Base-by-base conservation (phyloP, 2,888 invertebrate genomes). In the Tricholauxania praeusta region DNA sequence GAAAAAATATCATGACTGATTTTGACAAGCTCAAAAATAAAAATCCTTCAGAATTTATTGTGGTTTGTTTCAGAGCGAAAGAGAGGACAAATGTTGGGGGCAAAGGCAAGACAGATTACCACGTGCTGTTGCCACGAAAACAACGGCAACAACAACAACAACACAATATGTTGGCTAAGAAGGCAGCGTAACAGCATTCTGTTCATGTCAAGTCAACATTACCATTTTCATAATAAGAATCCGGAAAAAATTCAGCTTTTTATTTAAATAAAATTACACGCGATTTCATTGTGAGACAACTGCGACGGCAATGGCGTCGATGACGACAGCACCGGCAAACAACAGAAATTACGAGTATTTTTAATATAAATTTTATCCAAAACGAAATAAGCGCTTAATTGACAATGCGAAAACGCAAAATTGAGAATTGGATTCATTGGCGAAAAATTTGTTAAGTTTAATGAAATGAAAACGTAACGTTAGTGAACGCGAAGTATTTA, bases 1-100 rank as follows among this genome's bases (percentile, higher is more conserved):
- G 57, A 52, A 32, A 28, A 68, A 69, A 71, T 12, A 39, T 51
- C 74, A 73, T 73, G 81, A 79, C 84, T 83, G 85, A 82, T 85
- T 86, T 83, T 86, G 85, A 85, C 85, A 85, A 84, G 84, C 84
- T 84, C 84, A 85, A 85, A 49, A 85, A 84, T 81, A 82, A 78
- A 83, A 85, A 85, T 85, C 83, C 83, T 84, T 84, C 84, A 83
- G 82, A 82, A 83, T 81, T 79, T 84, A 82, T 82, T 81, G 77
- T 76, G 76, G 74, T 82, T 76, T 76, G 76, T 78, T 80, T 79
- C 77, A 81, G 81, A 82, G 81, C 78, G 74, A 77, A 79, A 78
- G 75, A 79, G 76, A 76, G 17, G 4, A 28, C 12, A 71, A 22
- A 12, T 17, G 14, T n/a, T 10, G 14, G n/a, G 55, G 57, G 14